Evolutionary conservation across 2,888 invertebrate species (phyloP).

Genomic region (Agrenia bidenticulata): DNA sequence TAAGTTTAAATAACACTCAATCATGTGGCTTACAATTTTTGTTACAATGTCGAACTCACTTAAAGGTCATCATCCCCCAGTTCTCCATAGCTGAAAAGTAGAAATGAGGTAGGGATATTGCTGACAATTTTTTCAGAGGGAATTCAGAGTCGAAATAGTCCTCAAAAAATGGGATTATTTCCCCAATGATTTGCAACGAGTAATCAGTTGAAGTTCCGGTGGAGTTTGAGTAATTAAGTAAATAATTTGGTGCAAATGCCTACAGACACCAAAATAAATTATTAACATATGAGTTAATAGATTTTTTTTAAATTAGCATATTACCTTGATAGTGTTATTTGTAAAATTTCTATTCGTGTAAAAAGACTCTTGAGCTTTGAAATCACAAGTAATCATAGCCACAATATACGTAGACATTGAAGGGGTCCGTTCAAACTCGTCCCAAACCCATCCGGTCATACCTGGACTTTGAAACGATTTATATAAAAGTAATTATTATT

Average conservation of each 20-base stretch:
- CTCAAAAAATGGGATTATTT: constrained; percentile 17
- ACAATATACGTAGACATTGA: constrained; percentile 38
- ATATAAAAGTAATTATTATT: too few species aligned
- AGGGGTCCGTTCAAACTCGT: constrained; percentile 24
- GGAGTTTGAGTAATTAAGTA: constrained; percentile 5
- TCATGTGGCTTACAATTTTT: too few species aligned
- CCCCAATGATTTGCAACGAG: constrained; percentile 7
- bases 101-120: constrained; percentile 43
- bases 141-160: constrained; percentile 15
- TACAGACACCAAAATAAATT: neutral
- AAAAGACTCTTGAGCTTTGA: neutral
- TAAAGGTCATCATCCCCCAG: constrained; percentile 44
- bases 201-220: neutral
- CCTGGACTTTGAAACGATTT: too few species aligned
- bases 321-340: neutral
- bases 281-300: too few species aligned
- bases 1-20: too few species aligned
- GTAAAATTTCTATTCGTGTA: neutral
- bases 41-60: too few species aligned
- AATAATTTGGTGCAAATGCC: constrained; percentile 23
- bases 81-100: constrained; percentile 48
- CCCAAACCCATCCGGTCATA: constrained; percentile 30
- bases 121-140: constrained; percentile 34
- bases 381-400: constrained; percentile 43
- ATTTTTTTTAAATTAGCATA: too few species aligned